Evolutionary conservation across 2,113 vertebrate species (phyloP).

Genomic region (Pagrus major): DNA sequence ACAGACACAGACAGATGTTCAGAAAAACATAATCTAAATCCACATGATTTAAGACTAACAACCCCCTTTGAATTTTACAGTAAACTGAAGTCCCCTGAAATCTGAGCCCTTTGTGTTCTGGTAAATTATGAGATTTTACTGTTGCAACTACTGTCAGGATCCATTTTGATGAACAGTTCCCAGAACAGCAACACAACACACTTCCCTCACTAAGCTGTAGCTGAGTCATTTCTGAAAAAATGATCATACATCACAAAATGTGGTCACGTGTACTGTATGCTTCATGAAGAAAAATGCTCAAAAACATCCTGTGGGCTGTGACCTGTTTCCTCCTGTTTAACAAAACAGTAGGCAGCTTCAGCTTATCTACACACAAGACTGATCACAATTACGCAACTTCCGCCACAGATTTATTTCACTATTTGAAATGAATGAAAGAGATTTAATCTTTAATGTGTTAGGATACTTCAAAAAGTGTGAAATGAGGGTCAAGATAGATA

Average conservation of each 20-base stretch:
- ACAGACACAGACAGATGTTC: too few species aligned
- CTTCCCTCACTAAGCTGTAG: too few species aligned
- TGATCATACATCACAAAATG: background rate
- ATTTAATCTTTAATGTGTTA: background rate
- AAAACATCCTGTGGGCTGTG: too few species aligned
- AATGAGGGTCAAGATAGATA: too few species aligned
- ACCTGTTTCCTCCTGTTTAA: background rate
- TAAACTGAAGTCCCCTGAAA: background rate
- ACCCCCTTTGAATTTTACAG: too few species aligned
- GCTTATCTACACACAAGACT: background rate
- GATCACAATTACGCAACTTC: background rate
- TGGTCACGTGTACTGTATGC: too few species aligned
- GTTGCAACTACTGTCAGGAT: too few species aligned
- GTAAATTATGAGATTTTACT: background rate
- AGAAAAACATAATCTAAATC: background rate
- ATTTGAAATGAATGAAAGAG: background rate
- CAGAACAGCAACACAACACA: too few species aligned
- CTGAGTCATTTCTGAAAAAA: too few species aligned
- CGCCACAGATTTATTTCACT: background rate
- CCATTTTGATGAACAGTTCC: too few species aligned
- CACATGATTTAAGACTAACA: background rate
- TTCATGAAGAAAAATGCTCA: too few species aligned
- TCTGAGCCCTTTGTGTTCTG: background rate
- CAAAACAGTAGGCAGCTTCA: background rate
- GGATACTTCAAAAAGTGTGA: background rate